These are phyloP conservation scores for Dipus sagitta DNA, from an alignment of 2,797 vertebrate genomes.

Conservation along the genomic window DNA sequence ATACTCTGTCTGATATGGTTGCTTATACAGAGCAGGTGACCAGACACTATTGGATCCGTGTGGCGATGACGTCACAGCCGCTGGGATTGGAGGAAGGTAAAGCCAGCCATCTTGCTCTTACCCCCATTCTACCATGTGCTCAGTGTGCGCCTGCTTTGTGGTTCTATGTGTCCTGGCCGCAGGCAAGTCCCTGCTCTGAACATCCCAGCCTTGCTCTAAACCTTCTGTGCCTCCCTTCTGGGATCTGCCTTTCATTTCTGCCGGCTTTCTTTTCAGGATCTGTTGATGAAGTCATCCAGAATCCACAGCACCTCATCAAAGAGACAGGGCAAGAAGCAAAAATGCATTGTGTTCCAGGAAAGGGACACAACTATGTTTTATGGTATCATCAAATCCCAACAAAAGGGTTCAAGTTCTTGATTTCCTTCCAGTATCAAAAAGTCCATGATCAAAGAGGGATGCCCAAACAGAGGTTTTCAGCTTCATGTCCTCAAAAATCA, in stretches of 20 bases:
- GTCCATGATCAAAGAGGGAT: neutral
- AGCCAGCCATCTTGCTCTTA: neutral
- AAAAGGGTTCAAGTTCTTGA: constrained; percentile 61
- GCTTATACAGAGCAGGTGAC: neutral
- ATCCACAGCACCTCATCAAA: constrained; percentile 50
- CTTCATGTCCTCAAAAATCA: neutral
- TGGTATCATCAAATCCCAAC: constrained; percentile 77
- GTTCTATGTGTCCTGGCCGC: constrained; percentile 5
- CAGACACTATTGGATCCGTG: neutral
- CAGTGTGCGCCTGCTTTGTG: neutral
- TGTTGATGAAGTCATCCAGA: constrained; percentile 62
- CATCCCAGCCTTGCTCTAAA: neutral
- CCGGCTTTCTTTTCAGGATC: constrained; percentile 60
- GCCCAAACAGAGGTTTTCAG: constrained; percentile 44
- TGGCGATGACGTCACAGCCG: neutral
- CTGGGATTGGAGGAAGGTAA: fast-evolving
- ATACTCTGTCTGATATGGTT: neutral
- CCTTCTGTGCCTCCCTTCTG: fast-evolving
- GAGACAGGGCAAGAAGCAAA: constrained; percentile 26
- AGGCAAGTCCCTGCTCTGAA: neutral
- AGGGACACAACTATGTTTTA: neutral
- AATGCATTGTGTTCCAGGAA: neutral
- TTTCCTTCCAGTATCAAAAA: neutral
- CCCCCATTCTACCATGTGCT: neutral
- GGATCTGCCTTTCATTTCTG: neutral